Evolutionary conservation across 2,113 vertebrate genomes (phyloP), one percentile per base, ranked within the genome.

Genomic region (Podocnemis expansa): DNA sequence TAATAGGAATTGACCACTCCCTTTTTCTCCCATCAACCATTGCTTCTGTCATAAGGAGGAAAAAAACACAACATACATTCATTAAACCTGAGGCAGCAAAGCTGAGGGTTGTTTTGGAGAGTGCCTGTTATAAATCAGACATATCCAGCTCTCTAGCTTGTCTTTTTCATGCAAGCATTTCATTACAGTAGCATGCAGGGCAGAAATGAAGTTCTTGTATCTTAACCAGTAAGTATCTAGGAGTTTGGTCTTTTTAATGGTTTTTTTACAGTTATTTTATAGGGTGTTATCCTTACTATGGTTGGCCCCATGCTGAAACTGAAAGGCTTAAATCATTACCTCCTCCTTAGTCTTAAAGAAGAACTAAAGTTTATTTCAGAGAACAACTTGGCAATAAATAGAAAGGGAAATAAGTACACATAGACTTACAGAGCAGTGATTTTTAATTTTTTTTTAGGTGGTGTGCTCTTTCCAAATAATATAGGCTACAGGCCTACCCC

Each of bases 101-200:
- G 70, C 21, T 13, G 80, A 47, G 2, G 14, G 29, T 63, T 2
- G 43, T 3, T 3, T 25, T 8, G 17, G 4, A 52, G 38, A 73
- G 21, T 7, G 27, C 43, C 41, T 25, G 31, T n/a, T 24, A 25
- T 2, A n/a, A 24, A 34, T n/a, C 41, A 78, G 51, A 80, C 10
- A 25, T 9, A 10, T n/a, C 60, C 83, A 51, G 21, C 73, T 63
- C 73, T 63, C 16, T 38, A 70, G 17, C 34, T 70, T 38, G 34
- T 38, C 67, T 73, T 41, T 41, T 90, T 49, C 84, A 70, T 55
- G 8, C 12, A 58, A 8, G 60, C 29, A 24, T 22, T 81, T 52
- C 13, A 58, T 2, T 14, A n/a, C 22, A 81, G 6, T 49, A 47
- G 0, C 0, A 16, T 45, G 4, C 54, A 9, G 6, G 29, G 27